phyloP scores from a whole-genome alignment of 2,113 vertebrate species.

The Myotis lucifugus region DNA sequence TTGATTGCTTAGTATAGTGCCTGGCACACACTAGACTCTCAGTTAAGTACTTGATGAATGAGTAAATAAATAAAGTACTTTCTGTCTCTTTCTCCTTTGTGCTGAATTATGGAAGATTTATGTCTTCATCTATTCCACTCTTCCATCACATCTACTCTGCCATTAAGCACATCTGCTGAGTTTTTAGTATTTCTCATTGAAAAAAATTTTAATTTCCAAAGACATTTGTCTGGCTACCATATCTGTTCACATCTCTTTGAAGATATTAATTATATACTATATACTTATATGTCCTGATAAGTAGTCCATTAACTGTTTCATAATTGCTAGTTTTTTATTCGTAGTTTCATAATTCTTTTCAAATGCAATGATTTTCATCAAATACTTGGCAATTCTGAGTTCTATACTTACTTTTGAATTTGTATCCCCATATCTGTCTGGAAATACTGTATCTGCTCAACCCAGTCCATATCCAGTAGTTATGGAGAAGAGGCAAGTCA shows the following conservation, averaged over 20 bases:
- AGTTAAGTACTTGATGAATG: background rate
- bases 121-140: slow-evolving; percentile 1
- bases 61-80: background rate
- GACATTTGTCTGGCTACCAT: background rate
- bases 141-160: background rate
- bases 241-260: background rate
- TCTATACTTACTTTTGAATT: background rate
- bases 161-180: background rate
- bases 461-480: background rate
- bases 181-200: background rate
- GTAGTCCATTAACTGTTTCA: background rate
- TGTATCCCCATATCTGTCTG: background rate
- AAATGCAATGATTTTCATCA: background rate
- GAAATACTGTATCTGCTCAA: background rate
- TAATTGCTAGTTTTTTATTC: background rate
- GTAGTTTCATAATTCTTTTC: background rate
- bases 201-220: slow-evolving; percentile 48
- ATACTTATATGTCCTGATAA: background rate
- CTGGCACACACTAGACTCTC: background rate
- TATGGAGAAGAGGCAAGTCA: background rate
- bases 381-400: background rate
- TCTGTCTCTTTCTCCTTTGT: background rate
- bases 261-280: background rate
- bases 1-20: background rate
- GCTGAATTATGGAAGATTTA: background rate